Evolutionary conservation across 2,797 vertebrate genomes (phyloP), one percentile per base, ranked within the genome.

Genomic region (Takifugu rubripes): DNA sequence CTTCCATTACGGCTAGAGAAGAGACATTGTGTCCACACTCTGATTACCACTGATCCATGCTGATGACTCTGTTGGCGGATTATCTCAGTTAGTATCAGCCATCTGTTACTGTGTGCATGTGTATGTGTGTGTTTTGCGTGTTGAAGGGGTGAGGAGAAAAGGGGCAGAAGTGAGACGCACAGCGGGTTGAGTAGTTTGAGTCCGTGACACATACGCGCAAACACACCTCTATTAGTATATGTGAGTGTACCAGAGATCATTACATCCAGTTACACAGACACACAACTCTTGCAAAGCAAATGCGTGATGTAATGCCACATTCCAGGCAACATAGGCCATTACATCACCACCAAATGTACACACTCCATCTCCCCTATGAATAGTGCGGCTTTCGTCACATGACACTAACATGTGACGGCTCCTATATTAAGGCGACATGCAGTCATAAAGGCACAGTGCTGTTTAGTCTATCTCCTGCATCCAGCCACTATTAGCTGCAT

Each of bases 31-130:
- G 82, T 91, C 88, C 87, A 87, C 82, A 90, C 87, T 91, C 90
- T 93, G 92, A 93, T 94, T 93, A 92, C 89, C 90, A 89, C 90
- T 92, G 92, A 94, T 94, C 91, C 92, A 90, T 88, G 91, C 90
- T 94, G 92, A 94, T 93, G 91, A 90, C 90, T 91, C 87, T 93
- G 91, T 92, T 93, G 90, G 77, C 79, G 89, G 93, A 94, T 95
- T 95, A 94, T 92, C 90, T 90, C 86, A 87, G 88, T 90, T 89
- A 92, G 90, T 92, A 91, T 93, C 89, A 87, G 88, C 93, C 93
- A 94, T 94, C 94, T 95, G 94, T 91, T 93, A 84, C 87, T 78
- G 85, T 78, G 82, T 79, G 81, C 83, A 2, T 3, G 68, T 61
- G 81, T 64, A 68, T 74, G 74, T 71, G 68, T 77, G 54, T 63